Base-by-base conservation (phyloP, 2,113 vertebrate species). In the Stictonetta naevosa region DNA sequence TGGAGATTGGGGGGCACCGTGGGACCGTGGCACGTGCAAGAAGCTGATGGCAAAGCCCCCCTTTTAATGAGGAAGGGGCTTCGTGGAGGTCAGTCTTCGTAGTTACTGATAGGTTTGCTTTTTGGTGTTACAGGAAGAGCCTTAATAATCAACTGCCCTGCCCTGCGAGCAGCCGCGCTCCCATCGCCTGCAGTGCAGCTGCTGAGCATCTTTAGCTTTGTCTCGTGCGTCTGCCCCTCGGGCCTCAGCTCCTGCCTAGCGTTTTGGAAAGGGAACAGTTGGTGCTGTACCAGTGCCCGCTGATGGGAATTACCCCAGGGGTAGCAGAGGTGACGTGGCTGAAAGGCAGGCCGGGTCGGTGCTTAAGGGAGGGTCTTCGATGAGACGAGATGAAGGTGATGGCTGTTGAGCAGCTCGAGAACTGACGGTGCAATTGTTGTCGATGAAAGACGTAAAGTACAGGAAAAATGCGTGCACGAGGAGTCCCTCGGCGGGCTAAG, bases 371-470 rank as follows among this genome's bases (percentile, higher is more conserved):
- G 18, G 5, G 0, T 23, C 42, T 63, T 17, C 10, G 6, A 58
- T 11, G 56, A 14, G 75, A 33, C 1, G 7, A 0, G 58, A 1
- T 40, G 19, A 26, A 29, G 31, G 33, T 1, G 7, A 31, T 58
- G 56, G 56, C 40, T 71, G 1, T 16, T 5, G 58, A 59, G 8
- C 33, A 69, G 74, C 60, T 73, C 4, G 0, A 3, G 34, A 29
- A 9, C 25, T 8, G 50, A 8, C 0, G 0, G n/a, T 42, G 58
- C 4, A 11, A 21, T 53, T 38, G 17, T n/a, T 1, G 1, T 38
- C 42, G 8, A 2, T 15, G 64, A 4, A 18, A 66, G 55, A 1
- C 3, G 29, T 8, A 0, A 26, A 21, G 11, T 19, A 1, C 28
- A 14, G 60, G 46, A 29, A 20, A 5, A 7, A 15, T 2, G 8